Conservation (phyloP, 2,113 vertebrate species). For the Oreochromis aureus region DNA sequence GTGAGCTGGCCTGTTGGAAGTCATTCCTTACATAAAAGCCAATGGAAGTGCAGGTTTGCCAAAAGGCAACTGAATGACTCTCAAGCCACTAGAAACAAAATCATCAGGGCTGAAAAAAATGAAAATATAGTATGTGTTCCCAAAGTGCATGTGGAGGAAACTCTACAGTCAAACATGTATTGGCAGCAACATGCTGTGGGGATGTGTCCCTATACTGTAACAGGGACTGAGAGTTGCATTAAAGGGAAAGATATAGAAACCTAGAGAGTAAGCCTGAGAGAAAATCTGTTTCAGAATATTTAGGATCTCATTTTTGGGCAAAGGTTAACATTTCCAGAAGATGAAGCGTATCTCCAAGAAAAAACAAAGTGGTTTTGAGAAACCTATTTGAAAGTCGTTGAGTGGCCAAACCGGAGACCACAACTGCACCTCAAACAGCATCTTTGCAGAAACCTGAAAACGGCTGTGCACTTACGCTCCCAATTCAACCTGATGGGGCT, state of each 20-base stretch:
- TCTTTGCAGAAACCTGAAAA: neutral
- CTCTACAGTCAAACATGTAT: neutral
- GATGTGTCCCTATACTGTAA: neutral
- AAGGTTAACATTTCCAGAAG: neutral
- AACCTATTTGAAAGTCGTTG: neutral
- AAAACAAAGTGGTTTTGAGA: neutral
- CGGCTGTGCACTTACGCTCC: neutral
- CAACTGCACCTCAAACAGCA: neutral
- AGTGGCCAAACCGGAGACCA: neutral
- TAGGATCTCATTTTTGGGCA: accelerated
- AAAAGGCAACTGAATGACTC: neutral
- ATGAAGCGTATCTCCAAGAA: neutral
- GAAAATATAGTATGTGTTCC: neutral
- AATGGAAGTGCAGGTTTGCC: neutral
- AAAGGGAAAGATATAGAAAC: accelerated
- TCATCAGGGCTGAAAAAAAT: accelerated
- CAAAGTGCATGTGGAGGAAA: neutral
- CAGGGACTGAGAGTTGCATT: neutral
- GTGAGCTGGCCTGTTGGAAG: neutral
- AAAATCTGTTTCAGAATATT: neutral
- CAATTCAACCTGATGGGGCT: neutral
- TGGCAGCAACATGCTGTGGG: neutral
- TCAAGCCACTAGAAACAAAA: neutral
- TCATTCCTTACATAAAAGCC: neutral
- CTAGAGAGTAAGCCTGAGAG: accelerated